phyloP scores from a whole-genome alignment of 2,113 vertebrate species.

The Choloepus hoffmanni region DNA sequence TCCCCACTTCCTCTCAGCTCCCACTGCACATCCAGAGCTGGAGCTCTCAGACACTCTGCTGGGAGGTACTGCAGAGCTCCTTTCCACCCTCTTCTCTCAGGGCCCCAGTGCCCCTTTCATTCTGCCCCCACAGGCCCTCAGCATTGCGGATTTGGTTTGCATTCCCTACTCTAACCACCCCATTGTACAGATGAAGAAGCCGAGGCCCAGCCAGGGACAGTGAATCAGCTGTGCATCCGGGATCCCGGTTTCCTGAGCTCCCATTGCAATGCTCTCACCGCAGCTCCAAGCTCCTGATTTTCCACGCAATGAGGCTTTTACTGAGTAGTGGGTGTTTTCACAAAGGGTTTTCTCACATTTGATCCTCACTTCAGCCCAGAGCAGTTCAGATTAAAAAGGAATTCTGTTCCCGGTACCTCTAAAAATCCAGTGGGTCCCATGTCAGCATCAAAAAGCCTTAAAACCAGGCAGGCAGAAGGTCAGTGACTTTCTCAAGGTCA shows the following conservation, averaged over 20 bases:
- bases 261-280: neutral
- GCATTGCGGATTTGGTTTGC: neutral
- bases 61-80: neutral
- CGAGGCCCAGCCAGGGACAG: neutral
- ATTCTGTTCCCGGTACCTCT: neutral
- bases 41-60: no score
- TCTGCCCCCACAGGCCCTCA: neutral
- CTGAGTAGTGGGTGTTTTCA: neutral
- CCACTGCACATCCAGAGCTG: neutral
- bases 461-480: neutral
- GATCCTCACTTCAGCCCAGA: neutral
- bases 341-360: neutral
- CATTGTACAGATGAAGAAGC: neutral
- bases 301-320: neutral
- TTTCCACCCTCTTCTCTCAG: neutral
- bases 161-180: neutral
- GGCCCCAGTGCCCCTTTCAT: neutral
- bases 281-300: neutral
- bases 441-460: neutral
- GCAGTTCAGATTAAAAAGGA: neutral
- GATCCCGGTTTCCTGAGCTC: neutral
- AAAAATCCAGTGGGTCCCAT: neutral
- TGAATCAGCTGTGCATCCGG: neutral
- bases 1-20: neutral
- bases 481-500: neutral